Evolutionary conservation across 2,797 vertebrate genomes (phyloP).

Genomic region (Xenopus petersii): DNA sequence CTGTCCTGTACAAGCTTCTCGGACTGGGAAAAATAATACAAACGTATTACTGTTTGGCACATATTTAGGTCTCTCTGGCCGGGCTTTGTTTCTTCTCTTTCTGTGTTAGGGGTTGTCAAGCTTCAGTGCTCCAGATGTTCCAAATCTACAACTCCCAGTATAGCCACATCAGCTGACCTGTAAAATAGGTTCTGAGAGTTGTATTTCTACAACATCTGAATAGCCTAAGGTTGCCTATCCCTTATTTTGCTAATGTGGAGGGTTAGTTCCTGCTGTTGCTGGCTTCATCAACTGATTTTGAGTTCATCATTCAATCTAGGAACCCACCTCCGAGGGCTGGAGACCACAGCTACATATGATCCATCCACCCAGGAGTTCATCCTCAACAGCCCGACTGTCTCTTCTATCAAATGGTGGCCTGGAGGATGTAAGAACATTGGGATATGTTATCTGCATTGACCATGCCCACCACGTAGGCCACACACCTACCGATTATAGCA

Average conservation of each 20-base stretch:
- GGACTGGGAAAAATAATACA: background rate
- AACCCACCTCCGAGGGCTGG: slow-evolving; percentile 88
- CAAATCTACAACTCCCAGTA: too few species aligned
- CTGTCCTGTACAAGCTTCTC: background rate
- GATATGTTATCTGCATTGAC: background rate
- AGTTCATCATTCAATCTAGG: slow-evolving; percentile 65
- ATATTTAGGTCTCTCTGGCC: slow-evolving; percentile 16
- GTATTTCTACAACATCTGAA: too few species aligned
- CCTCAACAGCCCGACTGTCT: slow-evolving; percentile 91
- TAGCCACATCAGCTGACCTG: too few species aligned
- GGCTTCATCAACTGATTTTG: background rate
- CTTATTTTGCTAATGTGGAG: background rate
- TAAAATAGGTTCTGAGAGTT: too few species aligned
- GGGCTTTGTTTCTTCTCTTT: background rate
- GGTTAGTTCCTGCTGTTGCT: background rate
- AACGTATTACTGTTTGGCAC: too few species aligned
- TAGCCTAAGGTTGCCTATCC: too few species aligned
- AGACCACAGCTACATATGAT: slow-evolving; percentile 95
- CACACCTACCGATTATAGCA: too few species aligned
- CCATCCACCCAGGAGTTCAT: slow-evolving; percentile 91
- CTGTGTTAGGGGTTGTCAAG: too few species aligned
- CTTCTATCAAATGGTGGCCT: slow-evolving; percentile 98
- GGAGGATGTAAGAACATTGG: slow-evolving; percentile 84
- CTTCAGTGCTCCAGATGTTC: too few species aligned
- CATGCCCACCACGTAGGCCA: too few species aligned